Conservation (phyloP, 2,113 vertebrate genomes). For the Brevimyrus niger region DNA sequence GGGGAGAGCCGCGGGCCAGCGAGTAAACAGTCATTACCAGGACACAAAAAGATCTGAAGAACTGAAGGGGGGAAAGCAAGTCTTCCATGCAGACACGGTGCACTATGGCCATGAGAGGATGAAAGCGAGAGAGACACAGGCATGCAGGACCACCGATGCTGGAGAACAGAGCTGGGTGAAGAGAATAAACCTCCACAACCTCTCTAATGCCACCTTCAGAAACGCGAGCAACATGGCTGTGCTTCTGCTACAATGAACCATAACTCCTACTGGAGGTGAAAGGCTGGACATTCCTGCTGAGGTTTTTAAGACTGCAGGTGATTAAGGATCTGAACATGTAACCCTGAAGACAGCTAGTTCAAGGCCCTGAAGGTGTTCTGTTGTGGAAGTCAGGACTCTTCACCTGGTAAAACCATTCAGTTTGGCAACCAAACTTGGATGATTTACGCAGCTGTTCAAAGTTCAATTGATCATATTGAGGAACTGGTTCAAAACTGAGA, state of each 20-base stretch:
- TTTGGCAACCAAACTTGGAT: neutral
- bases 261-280: neutral
- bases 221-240: neutral
- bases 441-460: neutral
- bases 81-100: neutral
- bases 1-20: neutral
- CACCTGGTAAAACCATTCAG: neutral
- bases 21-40: neutral
- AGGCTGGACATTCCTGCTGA: neutral
- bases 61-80: neutral
- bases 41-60: slow-evolving; percentile 7
- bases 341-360: neutral
- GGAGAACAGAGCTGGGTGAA: neutral
- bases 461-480: neutral
- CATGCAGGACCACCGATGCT: neutral
- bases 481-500: neutral
- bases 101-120: neutral
- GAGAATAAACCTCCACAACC: neutral
- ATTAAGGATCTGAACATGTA: neutral
- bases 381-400: neutral
- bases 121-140: neutral
- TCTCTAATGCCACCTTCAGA: neutral
- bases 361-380: neutral
- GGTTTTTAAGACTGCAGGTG: neutral
- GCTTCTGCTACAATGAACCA: neutral